These are phyloP conservation scores for Perithous albicinctus DNA, from an alignment of 2,888 invertebrate species.

Conservation along the genomic window DNA sequence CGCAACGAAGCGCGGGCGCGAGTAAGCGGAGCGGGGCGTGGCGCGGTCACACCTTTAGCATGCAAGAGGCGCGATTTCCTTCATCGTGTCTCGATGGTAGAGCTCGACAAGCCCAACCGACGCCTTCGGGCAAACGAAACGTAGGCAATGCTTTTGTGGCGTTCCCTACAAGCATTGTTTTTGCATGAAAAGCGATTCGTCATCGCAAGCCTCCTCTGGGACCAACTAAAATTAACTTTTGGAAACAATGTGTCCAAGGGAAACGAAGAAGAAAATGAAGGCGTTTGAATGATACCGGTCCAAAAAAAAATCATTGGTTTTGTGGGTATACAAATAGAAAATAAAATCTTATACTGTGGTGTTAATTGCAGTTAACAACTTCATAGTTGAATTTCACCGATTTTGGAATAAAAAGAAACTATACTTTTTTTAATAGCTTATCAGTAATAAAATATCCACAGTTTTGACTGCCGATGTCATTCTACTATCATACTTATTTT, in stretches of 20 bases:
- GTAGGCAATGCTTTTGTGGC: no score
- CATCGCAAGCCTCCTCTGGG: slow-evolving; percentile 45
- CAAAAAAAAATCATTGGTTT: background rate
- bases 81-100: slow-evolving; percentile 66
- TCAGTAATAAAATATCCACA: no score
- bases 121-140: slow-evolving; percentile 18
- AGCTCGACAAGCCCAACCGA: slow-evolving; percentile 18
- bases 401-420: background rate
- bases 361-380: background rate
- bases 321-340: background rate
- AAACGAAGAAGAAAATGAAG: background rate
- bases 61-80: slow-evolving; percentile 70
- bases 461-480: no score
- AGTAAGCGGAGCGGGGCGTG: slow-evolving; percentile 75
- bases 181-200: slow-evolving; percentile 64
- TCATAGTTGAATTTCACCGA: background rate
- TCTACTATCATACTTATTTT: no score
- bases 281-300: background rate
- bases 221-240: slow-evolving; percentile 9
- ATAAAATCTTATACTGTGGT: background rate
- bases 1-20: slow-evolving; percentile 66
- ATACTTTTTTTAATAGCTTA: no score
- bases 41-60: slow-evolving; percentile 81
- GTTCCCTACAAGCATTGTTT: slow-evolving; percentile 58
- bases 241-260: background rate